phyloP scores from a whole-genome alignment of 2,113 vertebrate genomes.

The Gopherus evgoodei region DNA sequence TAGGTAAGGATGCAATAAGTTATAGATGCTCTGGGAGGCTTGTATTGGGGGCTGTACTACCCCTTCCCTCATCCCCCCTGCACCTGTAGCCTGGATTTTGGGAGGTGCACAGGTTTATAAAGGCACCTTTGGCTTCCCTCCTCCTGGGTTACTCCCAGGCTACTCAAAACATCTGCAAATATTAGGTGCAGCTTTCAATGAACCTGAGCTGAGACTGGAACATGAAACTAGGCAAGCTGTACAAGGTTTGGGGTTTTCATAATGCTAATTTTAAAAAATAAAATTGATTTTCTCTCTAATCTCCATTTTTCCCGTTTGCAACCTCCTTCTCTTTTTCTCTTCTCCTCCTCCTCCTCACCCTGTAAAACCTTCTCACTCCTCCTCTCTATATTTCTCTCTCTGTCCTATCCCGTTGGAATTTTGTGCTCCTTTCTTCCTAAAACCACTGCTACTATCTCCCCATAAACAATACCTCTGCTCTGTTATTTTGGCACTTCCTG shows the following conservation, averaged over 20 bases:
- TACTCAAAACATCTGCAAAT: not conserved
- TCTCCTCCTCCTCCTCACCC: slow-evolving; percentile 40
- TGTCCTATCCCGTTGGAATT: slow-evolving; percentile 28
- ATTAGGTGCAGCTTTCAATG: not conserved
- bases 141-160: not conserved
- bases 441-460: slow-evolving; percentile 65
- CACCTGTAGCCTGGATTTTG: not conserved
- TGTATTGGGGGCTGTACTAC: not conserved
- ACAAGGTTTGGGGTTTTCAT: not conserved
- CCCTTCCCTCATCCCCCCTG: no score
- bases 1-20: not conserved
- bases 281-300: not conserved
- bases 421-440: slow-evolving; percentile 52
- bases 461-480: slow-evolving; percentile 54
- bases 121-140: not conserved
- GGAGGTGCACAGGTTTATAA: not conserved
- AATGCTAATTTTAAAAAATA: slow-evolving; percentile 39
- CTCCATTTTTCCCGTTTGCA: slow-evolving; percentile 46
- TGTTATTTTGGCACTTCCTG: slow-evolving; percentile 70
- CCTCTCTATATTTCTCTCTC: slow-evolving; percentile 38
- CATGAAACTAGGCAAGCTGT: slow-evolving; percentile 2
- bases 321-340: slow-evolving; percentile 56
- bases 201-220: not conserved
- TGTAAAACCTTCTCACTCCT: slow-evolving; percentile 38
- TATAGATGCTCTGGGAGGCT: not conserved